These are phyloP conservation scores for Pluvianellus socialis DNA, from an alignment of 2,113 vertebrate genomes.

Conservation along the genomic window DNA sequence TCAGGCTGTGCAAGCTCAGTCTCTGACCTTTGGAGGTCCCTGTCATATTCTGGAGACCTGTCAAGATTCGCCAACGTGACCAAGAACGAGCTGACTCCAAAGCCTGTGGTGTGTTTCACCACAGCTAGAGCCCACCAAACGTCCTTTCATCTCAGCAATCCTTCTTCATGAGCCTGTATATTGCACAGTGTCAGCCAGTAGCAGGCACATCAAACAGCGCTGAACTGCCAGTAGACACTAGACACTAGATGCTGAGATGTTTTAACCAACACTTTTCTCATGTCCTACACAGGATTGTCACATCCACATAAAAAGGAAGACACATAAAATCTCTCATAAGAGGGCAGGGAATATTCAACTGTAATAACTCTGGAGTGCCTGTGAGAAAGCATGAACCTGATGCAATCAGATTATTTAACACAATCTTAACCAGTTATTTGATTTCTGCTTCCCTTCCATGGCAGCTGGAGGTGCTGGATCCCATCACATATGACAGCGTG, in stretches of 20 bases:
- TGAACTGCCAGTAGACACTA: background rate
- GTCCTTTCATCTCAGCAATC: background rate
- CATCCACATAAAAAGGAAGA: background rate
- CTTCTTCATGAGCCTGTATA: background rate
- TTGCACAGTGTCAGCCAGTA: background rate
- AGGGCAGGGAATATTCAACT: background rate
- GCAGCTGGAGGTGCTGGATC: background rate
- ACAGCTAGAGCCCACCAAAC: background rate
- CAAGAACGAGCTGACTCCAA: background rate
- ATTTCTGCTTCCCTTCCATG: background rate
- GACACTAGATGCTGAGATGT: background rate
- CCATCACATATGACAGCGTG: background rate
- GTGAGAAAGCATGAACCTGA: background rate
- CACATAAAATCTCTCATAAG: background rate
- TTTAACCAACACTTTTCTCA: background rate
- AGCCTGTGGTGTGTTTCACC: background rate
- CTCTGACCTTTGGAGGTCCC: background rate
- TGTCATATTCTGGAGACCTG: background rate
- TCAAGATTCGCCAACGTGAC: background rate
- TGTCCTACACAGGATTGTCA: background rate
- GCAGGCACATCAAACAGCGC: fast-evolving
- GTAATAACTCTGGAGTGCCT: background rate
- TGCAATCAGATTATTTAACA: background rate
- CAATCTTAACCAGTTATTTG: background rate
- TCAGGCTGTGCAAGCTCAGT: background rate